Conservation (phyloP, 1,140 invertebrate genomes). For the Lethrus apterus region DNA sequence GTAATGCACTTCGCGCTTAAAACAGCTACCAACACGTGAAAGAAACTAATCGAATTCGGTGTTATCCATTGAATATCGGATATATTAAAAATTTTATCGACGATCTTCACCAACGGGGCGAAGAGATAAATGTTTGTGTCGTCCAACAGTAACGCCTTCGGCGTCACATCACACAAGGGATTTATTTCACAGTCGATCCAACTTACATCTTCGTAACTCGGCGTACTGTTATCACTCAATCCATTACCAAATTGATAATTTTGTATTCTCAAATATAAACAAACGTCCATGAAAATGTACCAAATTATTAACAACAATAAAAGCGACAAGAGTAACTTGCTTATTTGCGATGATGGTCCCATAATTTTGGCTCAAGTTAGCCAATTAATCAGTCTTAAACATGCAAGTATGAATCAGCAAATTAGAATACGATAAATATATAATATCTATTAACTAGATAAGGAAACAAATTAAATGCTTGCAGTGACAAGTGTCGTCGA, state of each 20-base stretch:
- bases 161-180: conserved; percentile 65
- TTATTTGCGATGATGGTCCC: conserved; percentile 50
- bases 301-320: conserved; percentile 47
- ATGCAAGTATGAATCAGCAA: no score
- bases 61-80: conserved; percentile 58
- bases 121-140: conserved; percentile 71
- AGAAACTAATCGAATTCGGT: conserved; percentile 69
- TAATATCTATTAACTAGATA: no score
- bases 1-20: conserved; percentile 60
- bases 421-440: no score
- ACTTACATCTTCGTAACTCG: conserved; percentile 47
- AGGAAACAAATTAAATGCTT: no score
- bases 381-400: no score
- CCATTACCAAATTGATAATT: conserved; percentile 46
- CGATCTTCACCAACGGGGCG: conserved; percentile 58
- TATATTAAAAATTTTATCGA: conserved; percentile 55
- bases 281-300: conserved; percentile 53
- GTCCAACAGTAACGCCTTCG: conserved; percentile 67
- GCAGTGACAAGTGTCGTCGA: no score
- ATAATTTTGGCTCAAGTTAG: no score
- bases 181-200: conserved; percentile 60
- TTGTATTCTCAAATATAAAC: conserved; percentile 52
- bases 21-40: conserved; percentile 64
- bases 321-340: conserved; percentile 46
- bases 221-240: conserved; percentile 20